phyloP scores from a whole-genome alignment of 2,797 vertebrate species.

The Hemitrygon akajei region DNA sequence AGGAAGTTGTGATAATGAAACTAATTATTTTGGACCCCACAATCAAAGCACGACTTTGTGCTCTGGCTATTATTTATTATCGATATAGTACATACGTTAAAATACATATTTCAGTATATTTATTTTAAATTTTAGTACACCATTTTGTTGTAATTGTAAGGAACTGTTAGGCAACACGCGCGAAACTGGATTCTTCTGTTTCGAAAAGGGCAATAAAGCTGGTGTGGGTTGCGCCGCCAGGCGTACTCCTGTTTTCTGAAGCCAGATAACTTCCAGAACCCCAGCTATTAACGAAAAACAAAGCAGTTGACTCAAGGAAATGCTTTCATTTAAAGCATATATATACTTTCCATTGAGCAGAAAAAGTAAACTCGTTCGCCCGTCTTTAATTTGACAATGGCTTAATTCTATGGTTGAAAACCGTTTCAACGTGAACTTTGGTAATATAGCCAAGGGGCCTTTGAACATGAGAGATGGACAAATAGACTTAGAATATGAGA shows the following conservation, averaged over 20 bases:
- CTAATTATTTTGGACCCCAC: background rate
- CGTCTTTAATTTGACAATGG: background rate
- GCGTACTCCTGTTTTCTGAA: background rate
- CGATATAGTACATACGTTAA: background rate
- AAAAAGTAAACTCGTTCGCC: background rate
- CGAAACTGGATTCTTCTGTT: background rate
- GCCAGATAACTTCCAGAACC: conserved; percentile 6
- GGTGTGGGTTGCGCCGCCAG: background rate
- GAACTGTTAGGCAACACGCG: background rate
- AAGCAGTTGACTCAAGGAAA: background rate
- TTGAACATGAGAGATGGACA: background rate
- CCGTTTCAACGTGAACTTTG: background rate
- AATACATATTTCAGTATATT: background rate
- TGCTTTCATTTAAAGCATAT: background rate
- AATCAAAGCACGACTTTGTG: background rate
- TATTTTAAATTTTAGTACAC: background rate
- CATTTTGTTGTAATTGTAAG: background rate
- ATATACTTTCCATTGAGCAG: background rate
- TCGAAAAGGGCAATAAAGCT: background rate
- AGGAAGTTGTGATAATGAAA: background rate
- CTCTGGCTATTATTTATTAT: background rate
- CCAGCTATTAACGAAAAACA: conserved; percentile 2
- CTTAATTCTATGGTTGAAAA: background rate
- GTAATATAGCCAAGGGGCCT: background rate
- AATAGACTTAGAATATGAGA: background rate